Conservation (phyloP, 2,888 invertebrate species). For the Linnaemya vulpina region DNA sequence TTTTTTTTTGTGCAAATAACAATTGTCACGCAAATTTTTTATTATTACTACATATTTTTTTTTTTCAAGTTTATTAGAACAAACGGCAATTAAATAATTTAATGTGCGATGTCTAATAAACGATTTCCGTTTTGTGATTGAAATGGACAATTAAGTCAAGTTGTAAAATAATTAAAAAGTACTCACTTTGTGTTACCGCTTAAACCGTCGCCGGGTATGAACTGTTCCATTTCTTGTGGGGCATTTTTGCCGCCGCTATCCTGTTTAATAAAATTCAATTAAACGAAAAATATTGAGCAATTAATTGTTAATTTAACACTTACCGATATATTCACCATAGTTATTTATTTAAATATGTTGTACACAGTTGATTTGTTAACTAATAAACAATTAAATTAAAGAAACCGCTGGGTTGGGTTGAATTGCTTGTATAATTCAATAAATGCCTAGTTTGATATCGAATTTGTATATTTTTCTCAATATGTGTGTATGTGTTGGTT, state of each 20-base stretch:
- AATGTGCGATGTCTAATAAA: constrained; percentile 57
- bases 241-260: constrained; percentile 80
- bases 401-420: constrained; percentile 15
- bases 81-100: constrained; percentile 66
- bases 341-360: constrained; percentile 32
- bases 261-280: constrained; percentile 71
- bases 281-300: constrained; percentile 32
- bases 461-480: neutral
- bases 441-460: constrained; percentile 27
- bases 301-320: constrained; percentile 66
- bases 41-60: no score
- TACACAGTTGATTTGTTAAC: constrained; percentile 6
- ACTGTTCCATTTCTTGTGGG: constrained; percentile 91
- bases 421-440: constrained; percentile 26
- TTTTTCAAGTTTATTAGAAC: constrained; percentile 4
- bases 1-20: constrained; percentile 20
- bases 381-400: neutral
- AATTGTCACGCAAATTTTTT: constrained; percentile 46
- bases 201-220: constrained; percentile 87
- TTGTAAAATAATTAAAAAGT: neutral
- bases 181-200: constrained; percentile 79
- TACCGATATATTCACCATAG: constrained; percentile 81
- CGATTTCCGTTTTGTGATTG: constrained; percentile 58
- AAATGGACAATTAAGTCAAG: constrained; percentile 33
- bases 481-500: constrained; percentile 5